A percentile compares a stretch with the other conserved stretches of the same genome.
Evolutionary conservation across 2,888 invertebrate genomes (phyloP).

Genomic region (Zaprionus lineosus): DNA sequence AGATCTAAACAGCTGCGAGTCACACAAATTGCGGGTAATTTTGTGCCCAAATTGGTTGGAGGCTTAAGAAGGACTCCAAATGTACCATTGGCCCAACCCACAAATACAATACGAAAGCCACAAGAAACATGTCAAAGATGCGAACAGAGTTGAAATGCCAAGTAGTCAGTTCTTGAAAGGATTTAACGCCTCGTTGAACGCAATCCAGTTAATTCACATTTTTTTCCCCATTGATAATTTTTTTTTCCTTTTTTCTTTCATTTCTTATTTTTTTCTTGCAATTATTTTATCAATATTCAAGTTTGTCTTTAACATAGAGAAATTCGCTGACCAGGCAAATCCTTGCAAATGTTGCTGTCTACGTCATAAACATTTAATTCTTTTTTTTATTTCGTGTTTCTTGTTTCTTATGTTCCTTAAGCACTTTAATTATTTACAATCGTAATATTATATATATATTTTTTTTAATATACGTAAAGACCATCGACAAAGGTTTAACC

Average conservation of each 20-base stretch:
- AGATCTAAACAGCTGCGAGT: slow-evolving; percentile 34
- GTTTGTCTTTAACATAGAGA: too few relatives aligned
- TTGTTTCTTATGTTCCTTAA: too few relatives aligned
- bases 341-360: too few relatives aligned
- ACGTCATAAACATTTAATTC: too few relatives aligned
- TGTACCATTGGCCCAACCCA: slow-evolving; percentile 4
- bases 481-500: too few relatives aligned
- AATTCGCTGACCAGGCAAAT: slow-evolving; percentile 19
- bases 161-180: slow-evolving; percentile 33
- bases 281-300: slow-evolving; percentile 7
- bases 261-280: slow-evolving; percentile 14
- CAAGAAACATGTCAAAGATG: slow-evolving; percentile 34
- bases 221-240: slow-evolving; percentile 37
- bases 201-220: slow-evolving; percentile 67
- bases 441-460: too few relatives aligned
- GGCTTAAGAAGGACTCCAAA: slow-evolving; percentile 13
- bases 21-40: slow-evolving; percentile 43
- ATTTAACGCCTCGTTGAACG: slow-evolving; percentile 67
- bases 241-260: slow-evolving; percentile 17
- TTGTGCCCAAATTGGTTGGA: background rate
- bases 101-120: background rate
- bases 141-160: slow-evolving; percentile 15
- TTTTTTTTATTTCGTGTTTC: too few relatives aligned
- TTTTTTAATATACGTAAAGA: too few relatives aligned
- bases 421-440: too few relatives aligned